Evolutionary conservation across 2,888 invertebrate genomes (phyloP), one percentile per base, ranked within the genome.

Genomic region (Lithodes maja): DNA sequence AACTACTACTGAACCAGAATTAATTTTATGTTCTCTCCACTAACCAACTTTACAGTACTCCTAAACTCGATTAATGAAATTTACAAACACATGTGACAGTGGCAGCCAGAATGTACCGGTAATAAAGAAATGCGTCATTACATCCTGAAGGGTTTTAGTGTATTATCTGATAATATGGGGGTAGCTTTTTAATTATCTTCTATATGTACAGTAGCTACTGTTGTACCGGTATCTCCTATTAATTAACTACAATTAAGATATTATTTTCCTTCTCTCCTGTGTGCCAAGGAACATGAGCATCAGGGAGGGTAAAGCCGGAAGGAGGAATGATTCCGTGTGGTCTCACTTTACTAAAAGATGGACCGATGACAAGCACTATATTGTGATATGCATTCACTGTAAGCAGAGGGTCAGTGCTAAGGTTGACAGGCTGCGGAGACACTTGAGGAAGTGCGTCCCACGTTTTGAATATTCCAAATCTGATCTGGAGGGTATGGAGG

Each of bases 271-370:
- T 49, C 33, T 68, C 79, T 85, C 53, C 78, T 78, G 50, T 78
- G 68, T 68, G 68, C 68, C 55, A 85, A 85, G 79, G 82, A 84
- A 80, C 84, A 88, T 88, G 88, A 88, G 88, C 88, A 84, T 84
- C 88, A 84, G 84, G 83, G 88, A 88, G 80, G 88, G 88, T 80
- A 88, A 88, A 84, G 88, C 88, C 74, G 88, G 88, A 12, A 88
- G 88, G 80, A 83, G 88, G 83, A 88, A 83, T 74, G 88, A 88
- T 80, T 84, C 88, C 33, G 88, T 88, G 7, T 88, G 88, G 88
- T 88, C 83, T 17, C 88, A 88, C 80, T 88, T 88, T 88, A 88
- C 71, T 80, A 88, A 88, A 83, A 78, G 88, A 69, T 88, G 88
- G 88, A 88, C 88, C 54, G 88, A 88, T 54, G 88, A 88, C 7